Percentiles rank a stretch among this genome's conserved stretches.
Evolutionary conservation across 1,140 invertebrate species (phyloP).

Genomic region (Heliconius eleuchia): DNA sequence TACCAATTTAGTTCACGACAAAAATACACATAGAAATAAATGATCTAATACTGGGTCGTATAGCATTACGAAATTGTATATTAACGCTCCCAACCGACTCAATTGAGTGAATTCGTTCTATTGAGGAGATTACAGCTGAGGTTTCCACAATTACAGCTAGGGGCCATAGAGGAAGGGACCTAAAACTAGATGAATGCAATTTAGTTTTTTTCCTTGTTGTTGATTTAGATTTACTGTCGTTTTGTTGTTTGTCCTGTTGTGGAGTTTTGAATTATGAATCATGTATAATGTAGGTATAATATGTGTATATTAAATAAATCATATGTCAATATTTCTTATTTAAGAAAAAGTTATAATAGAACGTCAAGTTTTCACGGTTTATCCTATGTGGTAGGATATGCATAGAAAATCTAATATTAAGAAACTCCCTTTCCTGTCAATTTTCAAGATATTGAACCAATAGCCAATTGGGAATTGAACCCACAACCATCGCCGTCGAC

Average conservation of each 20-base stretch:
- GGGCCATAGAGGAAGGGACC: slow-evolving; percentile 28
- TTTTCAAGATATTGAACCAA: too few species aligned
- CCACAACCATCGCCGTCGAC: too few species aligned
- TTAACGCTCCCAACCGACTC: slow-evolving; percentile 28
- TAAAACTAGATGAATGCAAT: slow-evolving; percentile 25
- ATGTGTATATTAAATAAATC: too few species aligned
- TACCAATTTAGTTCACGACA: slow-evolving; percentile 27
- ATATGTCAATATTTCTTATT: too few species aligned
- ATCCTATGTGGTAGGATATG: too few species aligned
- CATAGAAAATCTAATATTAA: too few species aligned
- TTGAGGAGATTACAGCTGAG: slow-evolving; percentile 34
- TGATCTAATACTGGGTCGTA: slow-evolving; percentile 29
- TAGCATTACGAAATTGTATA: slow-evolving; percentile 31
- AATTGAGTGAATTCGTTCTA: slow-evolving; percentile 40
- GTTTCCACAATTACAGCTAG: slow-evolving; percentile 32
- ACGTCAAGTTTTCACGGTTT: too few species aligned
- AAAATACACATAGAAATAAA: slow-evolving; percentile 27
- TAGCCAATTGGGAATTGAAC: too few species aligned
- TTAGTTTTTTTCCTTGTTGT: slow-evolving; percentile 19
- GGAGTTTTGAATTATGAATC: background rate
- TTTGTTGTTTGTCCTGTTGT: background rate
- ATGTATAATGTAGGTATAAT: background rate
- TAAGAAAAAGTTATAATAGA: too few species aligned
- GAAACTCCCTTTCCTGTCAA: too few species aligned
- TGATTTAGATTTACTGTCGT: slow-evolving; percentile 20